Percentiles rank a stretch among this genome's conserved stretches.
Evolutionary conservation across 2,888 invertebrate species (phyloP).

Genomic region (Tridacna crocea): DNA sequence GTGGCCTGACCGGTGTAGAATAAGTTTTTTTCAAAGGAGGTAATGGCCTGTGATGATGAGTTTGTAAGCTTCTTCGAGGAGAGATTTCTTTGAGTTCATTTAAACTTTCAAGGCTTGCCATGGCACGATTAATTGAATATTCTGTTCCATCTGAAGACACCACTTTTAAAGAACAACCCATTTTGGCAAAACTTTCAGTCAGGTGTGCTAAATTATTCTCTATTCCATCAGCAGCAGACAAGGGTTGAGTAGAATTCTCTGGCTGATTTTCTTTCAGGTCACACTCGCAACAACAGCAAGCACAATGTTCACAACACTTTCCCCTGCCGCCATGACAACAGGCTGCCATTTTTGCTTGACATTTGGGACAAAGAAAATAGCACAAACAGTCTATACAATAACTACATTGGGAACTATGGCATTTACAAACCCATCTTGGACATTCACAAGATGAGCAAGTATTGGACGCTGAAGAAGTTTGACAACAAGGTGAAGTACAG

Average conservation of each 20-base stretch:
- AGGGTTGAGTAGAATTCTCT: neutral
- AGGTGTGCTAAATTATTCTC: neutral
- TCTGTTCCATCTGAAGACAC: neutral
- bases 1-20: no score
- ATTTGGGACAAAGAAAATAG: neutral
- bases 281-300: constrained; percentile 12
- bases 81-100: neutral
- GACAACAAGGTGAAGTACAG: neutral
- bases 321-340: constrained; percentile 7
- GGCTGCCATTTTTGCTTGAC: neutral
- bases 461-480: neutral
- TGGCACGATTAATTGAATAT: neutral
- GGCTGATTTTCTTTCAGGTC: constrained; percentile 8
- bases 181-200: neutral
- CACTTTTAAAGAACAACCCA: neutral
- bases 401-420: constrained; percentile 2
- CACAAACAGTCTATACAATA: neutral
- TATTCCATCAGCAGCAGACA: neutral
- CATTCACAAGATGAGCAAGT: constrained; percentile 9
- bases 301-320: constrained; percentile 8
- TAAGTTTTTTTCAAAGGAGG: neutral
- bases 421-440: constrained; percentile 3
- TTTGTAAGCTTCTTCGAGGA: neutral
- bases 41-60: neutral
- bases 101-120: neutral